phyloP scores from a whole-genome alignment of 1,140 invertebrate genomes.

The Leptestheria dahalacensis region DNA sequence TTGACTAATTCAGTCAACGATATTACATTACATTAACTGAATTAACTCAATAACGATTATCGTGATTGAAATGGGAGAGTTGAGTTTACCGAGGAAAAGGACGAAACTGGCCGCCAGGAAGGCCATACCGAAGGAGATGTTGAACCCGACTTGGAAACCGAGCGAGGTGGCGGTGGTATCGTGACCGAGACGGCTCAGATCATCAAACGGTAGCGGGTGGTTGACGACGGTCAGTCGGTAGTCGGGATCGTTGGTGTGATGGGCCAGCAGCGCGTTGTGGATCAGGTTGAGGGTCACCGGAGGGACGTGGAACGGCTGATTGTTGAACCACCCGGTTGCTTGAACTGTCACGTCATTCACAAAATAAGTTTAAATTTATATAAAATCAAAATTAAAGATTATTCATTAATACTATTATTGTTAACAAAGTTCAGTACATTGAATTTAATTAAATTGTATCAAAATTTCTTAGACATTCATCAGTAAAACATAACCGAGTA shows the following conservation, averaged over 20 bases:
- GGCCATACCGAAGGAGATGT: constrained; percentile 30
- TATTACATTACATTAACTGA: neutral
- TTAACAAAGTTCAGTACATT: no score
- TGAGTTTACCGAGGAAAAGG: constrained; percentile 37
- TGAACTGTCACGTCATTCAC: neutral
- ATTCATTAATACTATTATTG: no score
- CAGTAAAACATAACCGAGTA: no score
- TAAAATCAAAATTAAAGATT: no score
- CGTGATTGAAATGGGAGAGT: no score
- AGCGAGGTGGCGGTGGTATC: constrained; percentile 13
- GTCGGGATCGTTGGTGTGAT: constrained; percentile 25
- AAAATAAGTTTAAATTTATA: no score
- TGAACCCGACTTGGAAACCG: constrained; percentile 30
- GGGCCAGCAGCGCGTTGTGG: constrained; percentile 37
- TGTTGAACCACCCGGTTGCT: constrained; percentile 31
- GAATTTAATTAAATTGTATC: no score
- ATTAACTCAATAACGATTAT: no score
- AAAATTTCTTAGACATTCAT: no score
- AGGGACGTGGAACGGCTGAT: constrained; percentile 48
- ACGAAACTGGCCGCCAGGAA: constrained; percentile 58
- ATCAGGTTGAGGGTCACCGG: constrained; percentile 41
- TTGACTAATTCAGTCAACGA: constrained; percentile 24
- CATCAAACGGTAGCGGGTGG: constrained; percentile 42
- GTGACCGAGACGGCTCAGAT: constrained; percentile 19
- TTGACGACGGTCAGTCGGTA: constrained; percentile 42